These are phyloP conservation scores for Ceyx cyanopectus DNA, from an alignment of 2,113 vertebrate genomes.

Conservation along the genomic window DNA sequence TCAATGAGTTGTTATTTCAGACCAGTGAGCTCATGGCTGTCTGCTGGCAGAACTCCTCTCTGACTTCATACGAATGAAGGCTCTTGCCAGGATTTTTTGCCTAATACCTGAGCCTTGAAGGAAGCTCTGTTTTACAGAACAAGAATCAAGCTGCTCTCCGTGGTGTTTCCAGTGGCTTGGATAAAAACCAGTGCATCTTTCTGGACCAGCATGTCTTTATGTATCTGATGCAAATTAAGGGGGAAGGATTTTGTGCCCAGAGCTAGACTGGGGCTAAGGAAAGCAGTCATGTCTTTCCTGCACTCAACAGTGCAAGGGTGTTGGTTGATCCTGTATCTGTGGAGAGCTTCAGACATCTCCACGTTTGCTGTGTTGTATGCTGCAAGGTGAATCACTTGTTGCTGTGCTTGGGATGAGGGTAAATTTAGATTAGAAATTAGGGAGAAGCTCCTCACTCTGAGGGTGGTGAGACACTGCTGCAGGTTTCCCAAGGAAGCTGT, in stretches of 20 bases:
- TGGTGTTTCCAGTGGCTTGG: not conserved
- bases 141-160: not conserved
- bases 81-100: slow-evolving; percentile 70
- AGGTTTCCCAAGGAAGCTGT: no score
- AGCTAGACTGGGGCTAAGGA: not conserved
- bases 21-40: slow-evolving; percentile 79
- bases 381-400: not conserved
- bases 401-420: not conserved
- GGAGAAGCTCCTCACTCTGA: no score
- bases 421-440: no score
- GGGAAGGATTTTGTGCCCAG: not conserved
- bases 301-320: not conserved
- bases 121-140: slow-evolving; percentile 31
- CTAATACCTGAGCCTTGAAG: slow-evolving; percentile 54
- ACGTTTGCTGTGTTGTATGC: not conserved
- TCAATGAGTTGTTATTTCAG: slow-evolving; percentile 76
- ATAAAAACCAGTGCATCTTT: not conserved
- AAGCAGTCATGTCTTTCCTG: not conserved
- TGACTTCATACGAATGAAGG: slow-evolving; percentile 63
- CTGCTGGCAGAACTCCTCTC: slow-evolving; percentile 75
- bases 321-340: not conserved
- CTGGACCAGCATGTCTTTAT: not conserved
- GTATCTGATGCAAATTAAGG: not conserved
- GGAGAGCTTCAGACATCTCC: not conserved
- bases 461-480: no score